phyloP scores from a whole-genome alignment of 2,888 invertebrate genomes.

The Desoria tigrina region DNA sequence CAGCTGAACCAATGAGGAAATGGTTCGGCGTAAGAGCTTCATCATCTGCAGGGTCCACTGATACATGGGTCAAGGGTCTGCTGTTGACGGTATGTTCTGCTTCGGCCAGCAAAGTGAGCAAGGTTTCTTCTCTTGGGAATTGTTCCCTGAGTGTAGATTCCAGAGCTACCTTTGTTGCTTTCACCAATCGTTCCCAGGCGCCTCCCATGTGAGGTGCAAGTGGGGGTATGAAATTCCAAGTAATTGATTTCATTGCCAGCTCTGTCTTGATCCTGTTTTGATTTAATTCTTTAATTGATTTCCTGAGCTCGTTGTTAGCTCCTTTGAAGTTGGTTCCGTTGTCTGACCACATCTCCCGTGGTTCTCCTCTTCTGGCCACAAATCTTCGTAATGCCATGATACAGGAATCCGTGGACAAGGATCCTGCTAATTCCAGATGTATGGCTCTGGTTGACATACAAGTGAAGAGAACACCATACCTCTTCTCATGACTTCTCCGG shows the following conservation, averaged over 20 bases:
- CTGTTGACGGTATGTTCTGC: constrained; percentile 29
- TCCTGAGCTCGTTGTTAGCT: constrained; percentile 9
- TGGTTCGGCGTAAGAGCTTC: constrained; percentile 35
- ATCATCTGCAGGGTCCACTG: constrained; percentile 26
- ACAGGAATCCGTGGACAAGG: neutral
- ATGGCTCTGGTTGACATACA: constrained; percentile 19
- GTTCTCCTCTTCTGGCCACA: neutral
- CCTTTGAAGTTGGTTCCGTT: constrained; percentile 26
- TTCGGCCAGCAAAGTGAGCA: constrained; percentile 36
- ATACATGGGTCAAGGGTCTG: constrained; percentile 31
- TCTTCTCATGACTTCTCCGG: constrained; percentile 11
- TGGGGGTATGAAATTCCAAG: constrained; percentile 18
- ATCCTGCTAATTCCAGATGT: constrained; percentile 17
- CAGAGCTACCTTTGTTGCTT: constrained; percentile 33
- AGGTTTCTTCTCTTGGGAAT: constrained; percentile 28
- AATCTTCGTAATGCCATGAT: constrained; percentile 16
- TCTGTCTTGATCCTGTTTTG: neutral
- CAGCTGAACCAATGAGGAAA: constrained; percentile 25
- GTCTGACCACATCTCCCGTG: constrained; percentile 6
- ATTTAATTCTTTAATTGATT: neutral
- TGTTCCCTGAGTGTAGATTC: constrained; percentile 18
- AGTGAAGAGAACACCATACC: constrained; percentile 15
- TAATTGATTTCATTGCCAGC: neutral
- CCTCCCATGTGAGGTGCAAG: constrained; percentile 47
- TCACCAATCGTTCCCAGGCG: constrained; percentile 46